Base-by-base conservation (phyloP, 2,113 vertebrate species). In the Microtus montanus region DNA sequence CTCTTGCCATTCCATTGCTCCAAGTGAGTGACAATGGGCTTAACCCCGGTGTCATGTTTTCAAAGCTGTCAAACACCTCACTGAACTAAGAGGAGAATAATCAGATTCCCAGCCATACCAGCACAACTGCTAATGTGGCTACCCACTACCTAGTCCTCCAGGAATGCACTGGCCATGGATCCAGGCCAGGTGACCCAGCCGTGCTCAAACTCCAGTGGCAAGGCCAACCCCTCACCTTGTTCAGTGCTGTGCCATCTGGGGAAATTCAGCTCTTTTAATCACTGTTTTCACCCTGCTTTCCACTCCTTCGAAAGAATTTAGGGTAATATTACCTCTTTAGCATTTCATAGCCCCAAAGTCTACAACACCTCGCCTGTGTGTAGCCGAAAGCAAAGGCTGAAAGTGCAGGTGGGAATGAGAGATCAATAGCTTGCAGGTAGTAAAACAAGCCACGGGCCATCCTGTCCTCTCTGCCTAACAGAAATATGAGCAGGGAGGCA, bases 41-140 rank as follows among this genome's bases (percentile, higher is more conserved):
- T 84, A 91, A 93, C 87, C 44, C 24, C 61, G 78, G 70, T 1
- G 33, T 85, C 52, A 33, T 94, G 66, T 95, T 85, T 68, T 85
- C 10, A 38, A 94, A 93, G 41, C 64, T 74, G 47, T 88, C 74
- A 91, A 85, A 94, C 64, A 41, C 58, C 91, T 86, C 0, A 3
- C 1, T 71, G 82, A 66, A 68, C 3, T 8, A 49, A 87, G 17
- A 38, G 13, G 49, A 49, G 61, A 89, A 58, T 68, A 82, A 78
- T 4, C 63, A 33, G 17, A 75, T 44, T 54, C 77, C 22, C n/a
- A 28, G 20, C 28, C 35, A 19, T 30, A 17, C 35, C 0, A 35
- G 54, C 35, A 20, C 4, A 30, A 61, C 47, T 54, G 83, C 33
- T 66, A 77, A 24, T n/a, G 68, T 22, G 49, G 58, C 41, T 63